A percentile compares a stretch with the other conserved stretches of the same genome.
Evolutionary conservation across 2,797 vertebrate species (phyloP).

Genomic region (Intellagama lesueurii): DNA sequence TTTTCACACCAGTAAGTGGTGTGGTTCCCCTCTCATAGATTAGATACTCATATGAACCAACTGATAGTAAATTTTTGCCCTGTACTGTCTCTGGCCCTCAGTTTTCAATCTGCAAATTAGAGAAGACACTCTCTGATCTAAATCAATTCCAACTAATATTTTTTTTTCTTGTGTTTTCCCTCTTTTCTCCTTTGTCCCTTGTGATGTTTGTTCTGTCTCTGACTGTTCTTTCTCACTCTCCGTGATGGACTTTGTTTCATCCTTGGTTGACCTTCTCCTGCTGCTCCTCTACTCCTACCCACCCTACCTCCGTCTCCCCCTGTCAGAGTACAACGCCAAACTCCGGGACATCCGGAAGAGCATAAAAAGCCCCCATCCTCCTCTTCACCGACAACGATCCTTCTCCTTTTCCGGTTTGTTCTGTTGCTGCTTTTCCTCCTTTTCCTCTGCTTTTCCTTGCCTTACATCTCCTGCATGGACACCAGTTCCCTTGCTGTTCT

Average conservation of each 20-base stretch:
- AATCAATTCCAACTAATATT: conserved; percentile 64
- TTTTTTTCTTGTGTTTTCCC: conserved; percentile 66
- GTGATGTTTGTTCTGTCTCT: conserved; percentile 67
- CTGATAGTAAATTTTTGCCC: too few species aligned
- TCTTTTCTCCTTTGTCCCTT: conserved; percentile 56
- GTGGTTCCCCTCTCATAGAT: background rate
- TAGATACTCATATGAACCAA: too few species aligned
- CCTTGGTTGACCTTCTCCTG: conserved; percentile 43
- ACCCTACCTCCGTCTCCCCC: conserved; percentile 44
- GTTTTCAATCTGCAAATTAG: too few species aligned
- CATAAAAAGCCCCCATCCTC: conserved; percentile 75
- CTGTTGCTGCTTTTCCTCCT: conserved; percentile 58
- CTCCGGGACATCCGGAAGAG: conserved; percentile 77
- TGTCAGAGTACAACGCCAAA: conserved; percentile 82
- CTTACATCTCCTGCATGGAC: background rate
- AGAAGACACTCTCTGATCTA: too few species aligned
- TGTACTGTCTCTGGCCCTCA: too few species aligned
- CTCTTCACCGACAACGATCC: conserved; percentile 88
- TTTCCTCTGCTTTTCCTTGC: conserved; percentile 20
- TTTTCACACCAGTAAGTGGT: background rate
- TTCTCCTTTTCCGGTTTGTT: conserved; percentile 94
- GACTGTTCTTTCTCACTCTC: conserved; percentile 49
- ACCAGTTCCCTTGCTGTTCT: background rate
- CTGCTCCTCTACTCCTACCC: conserved; percentile 38
- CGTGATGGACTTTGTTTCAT: conserved; percentile 56